These are phyloP conservation scores for Myotis davidii DNA, from an alignment of 2,113 vertebrate genomes.

Conservation along the genomic window DNA sequence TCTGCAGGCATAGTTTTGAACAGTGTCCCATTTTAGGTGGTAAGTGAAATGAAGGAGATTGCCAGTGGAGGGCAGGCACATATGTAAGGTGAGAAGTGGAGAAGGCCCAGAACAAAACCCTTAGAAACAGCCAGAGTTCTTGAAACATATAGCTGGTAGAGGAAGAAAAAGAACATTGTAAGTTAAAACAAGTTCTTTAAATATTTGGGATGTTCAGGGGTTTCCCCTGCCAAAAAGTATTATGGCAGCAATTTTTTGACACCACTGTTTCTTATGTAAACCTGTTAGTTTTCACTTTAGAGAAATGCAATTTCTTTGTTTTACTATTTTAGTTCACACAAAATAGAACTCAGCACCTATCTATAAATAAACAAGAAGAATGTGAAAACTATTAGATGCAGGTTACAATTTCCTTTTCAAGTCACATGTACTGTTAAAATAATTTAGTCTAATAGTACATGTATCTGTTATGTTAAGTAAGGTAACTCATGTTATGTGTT, in stretches of 20 bases:
- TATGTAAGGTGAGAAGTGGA: neutral
- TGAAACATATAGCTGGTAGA: neutral
- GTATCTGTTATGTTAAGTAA: conserved; percentile 21
- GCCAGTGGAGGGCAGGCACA: too few species aligned
- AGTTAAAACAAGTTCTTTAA: neutral
- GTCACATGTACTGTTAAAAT: neutral
- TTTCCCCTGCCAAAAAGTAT: neutral
- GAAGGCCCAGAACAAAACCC: neutral
- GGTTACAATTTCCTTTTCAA: conserved; percentile 24
- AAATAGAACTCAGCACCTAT: neutral
- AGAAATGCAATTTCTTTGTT: neutral
- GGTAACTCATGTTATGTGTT: neutral
- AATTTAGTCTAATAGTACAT: conserved; percentile 1
- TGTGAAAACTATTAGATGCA: neutral
- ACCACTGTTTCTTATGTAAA: neutral
- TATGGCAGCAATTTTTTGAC: neutral
- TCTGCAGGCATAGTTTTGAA: neutral
- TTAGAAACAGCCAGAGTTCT: neutral
- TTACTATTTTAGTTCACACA: conserved; percentile 18
- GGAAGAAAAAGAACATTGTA: neutral
- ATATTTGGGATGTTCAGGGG: neutral
- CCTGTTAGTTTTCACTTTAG: neutral
- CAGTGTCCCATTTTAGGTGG: neutral
- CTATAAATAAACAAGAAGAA: conserved; percentile 24
- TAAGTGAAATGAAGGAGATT: neutral